These are phyloP conservation scores for Seison nebaliae DNA, from an alignment of 1,140 invertebrate genomes.

Conservation along the genomic window DNA sequence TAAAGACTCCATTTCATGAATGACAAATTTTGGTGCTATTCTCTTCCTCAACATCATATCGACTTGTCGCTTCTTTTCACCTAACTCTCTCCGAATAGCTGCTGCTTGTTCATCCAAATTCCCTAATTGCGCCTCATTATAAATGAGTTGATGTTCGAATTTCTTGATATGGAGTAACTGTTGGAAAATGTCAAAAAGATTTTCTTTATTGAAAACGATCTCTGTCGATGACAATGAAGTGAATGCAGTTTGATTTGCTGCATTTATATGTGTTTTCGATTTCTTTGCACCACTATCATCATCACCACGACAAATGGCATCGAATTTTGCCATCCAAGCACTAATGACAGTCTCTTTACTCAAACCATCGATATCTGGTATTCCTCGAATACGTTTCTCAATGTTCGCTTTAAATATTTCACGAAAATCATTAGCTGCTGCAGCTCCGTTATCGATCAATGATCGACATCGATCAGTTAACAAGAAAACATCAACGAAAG, in stretches of 20 bases:
- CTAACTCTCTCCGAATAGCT: constrained; percentile 83
- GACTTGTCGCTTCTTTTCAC: constrained; percentile 77
- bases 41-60: constrained; percentile 88
- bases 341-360: constrained; percentile 95
- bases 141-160: constrained; percentile 94
- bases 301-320: constrained; percentile 75
- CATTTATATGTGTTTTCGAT: not conserved
- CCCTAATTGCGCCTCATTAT: constrained; percentile 90
- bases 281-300: constrained; percentile 18
- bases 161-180: constrained; percentile 92
- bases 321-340: constrained; percentile 97
- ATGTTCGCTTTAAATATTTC: constrained; percentile 94
- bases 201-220: constrained; percentile 36
- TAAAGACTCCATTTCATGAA: constrained; percentile 98
- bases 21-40: constrained; percentile 91
- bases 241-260: not conserved
- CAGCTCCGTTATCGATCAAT: constrained; percentile 84
- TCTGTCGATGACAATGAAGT: constrained; percentile 25
- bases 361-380: constrained; percentile 91
- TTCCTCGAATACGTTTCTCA: constrained; percentile 72
- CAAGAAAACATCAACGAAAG: constrained; percentile 83
- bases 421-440: constrained; percentile 84
- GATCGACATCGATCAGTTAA: constrained; percentile 73
- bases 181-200: constrained; percentile 98
- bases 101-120: constrained; percentile 97